A percentile compares a stretch with the other conserved stretches of the same genome.
Conservation (phyloP, 1,140 invertebrate species). For the Philotrypesis tridentata region DNA sequence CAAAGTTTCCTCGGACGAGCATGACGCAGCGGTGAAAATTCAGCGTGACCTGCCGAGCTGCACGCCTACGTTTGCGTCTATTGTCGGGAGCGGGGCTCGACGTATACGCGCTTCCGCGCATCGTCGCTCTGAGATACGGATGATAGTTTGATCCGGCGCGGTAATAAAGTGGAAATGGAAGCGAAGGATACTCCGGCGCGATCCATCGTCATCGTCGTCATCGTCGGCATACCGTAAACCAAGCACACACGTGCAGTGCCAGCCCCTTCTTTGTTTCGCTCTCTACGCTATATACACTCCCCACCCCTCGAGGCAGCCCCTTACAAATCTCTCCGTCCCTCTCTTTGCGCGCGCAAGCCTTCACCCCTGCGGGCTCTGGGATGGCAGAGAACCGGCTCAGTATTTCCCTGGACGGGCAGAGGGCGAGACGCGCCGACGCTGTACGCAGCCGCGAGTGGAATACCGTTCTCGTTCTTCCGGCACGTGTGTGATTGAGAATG, state of each 20-base stretch:
- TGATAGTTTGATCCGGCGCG: no score
- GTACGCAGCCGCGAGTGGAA: neutral
- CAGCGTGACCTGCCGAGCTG: no score
- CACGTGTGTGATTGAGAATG: neutral
- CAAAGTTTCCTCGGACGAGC: no score
- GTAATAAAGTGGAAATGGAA: no score
- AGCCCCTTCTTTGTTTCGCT: neutral
- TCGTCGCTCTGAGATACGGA: no score
- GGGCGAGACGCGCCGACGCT: conserved; percentile 53
- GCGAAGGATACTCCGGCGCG: neutral
- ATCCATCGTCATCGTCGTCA: neutral
- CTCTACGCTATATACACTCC: neutral
- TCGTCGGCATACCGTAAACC: neutral
- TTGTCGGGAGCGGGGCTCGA: no score
- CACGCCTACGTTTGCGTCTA: no score
- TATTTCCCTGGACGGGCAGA: conserved; percentile 66
- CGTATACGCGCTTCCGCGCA: no score
- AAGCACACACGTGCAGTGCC: neutral
- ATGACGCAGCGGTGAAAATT: no score
- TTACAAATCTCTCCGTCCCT: neutral
- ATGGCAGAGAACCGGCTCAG: conserved; percentile 58
- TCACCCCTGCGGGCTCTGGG: conserved; percentile 23
- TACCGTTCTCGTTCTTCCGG: neutral
- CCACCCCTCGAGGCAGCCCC: neutral
- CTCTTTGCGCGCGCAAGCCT: conserved; percentile 14